A percentile compares a stretch with the other conserved stretches of the same genome.
phyloP scores from a whole-genome alignment of 2,888 invertebrate genomes.

The Latrodectus elegans region DNA sequence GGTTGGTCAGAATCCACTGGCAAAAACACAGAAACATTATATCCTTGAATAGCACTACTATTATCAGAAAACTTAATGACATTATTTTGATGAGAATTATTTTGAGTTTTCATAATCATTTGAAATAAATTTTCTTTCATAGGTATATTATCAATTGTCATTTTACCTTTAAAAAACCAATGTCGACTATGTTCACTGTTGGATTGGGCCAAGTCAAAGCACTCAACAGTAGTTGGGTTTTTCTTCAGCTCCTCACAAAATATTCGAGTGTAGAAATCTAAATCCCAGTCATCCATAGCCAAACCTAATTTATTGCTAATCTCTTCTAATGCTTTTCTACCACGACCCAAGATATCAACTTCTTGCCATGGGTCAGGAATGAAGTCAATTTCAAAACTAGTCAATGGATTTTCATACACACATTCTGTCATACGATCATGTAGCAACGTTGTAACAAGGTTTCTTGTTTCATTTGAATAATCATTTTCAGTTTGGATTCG shows the following conservation, averaged over 20 bases:
- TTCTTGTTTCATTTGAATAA: conserved; percentile 19
- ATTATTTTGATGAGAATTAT: conserved; percentile 89
- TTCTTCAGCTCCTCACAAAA: conserved; percentile 88
- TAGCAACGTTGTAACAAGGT: conserved; percentile 75
- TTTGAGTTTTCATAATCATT: conserved; percentile 93
- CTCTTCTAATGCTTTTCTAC: conserved; percentile 85
- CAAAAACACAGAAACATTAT: conserved; percentile 81
- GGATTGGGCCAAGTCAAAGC: conserved; percentile 98
- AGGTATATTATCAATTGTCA: conserved; percentile 87
- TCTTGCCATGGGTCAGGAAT: conserved; percentile 84
- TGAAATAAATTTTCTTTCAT: conserved; percentile 89
- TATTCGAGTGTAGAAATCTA: conserved; percentile 90
- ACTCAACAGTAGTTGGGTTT: conserved; percentile 97
- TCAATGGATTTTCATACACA: conserved; percentile 82
- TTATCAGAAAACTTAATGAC: conserved; percentile 98
- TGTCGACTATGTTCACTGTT: conserved; percentile 98
- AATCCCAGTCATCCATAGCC: conserved; percentile 94
- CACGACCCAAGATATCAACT: conserved; percentile 87
- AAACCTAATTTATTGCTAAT: conserved; percentile 88
- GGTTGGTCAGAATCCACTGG: conserved; percentile 83
- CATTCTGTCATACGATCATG: conserved; percentile 97
- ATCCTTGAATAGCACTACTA: conserved; percentile 94
- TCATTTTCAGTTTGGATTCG: conserved; percentile 74
- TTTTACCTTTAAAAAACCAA: conserved; percentile 96
- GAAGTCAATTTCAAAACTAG: conserved; percentile 78